Conservation (phyloP, 2,888 invertebrate genomes). For the Germaria angustata region DNA sequence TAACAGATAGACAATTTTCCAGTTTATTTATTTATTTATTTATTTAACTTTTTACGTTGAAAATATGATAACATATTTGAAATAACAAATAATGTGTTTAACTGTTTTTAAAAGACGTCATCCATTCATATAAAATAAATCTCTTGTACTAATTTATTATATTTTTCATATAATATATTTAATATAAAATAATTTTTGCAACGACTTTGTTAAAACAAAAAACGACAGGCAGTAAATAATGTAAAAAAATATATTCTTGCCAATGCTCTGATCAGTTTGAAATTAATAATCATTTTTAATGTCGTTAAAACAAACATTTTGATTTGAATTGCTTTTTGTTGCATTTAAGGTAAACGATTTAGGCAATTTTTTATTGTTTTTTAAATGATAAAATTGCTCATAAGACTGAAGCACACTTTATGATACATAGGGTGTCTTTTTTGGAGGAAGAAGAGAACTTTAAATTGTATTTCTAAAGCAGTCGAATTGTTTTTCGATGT, state of each 20-base stretch:
- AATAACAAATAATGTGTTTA: constrained; percentile 56
- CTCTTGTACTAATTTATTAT: constrained; percentile 35
- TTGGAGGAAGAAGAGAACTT: too few species aligned
- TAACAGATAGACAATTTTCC: not conserved
- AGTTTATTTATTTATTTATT: constrained; percentile 29
- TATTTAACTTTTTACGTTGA: not conserved
- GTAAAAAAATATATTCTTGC: not conserved
- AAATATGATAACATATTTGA: constrained; percentile 39
- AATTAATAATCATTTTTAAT: constrained; percentile 48
- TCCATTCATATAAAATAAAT: constrained; percentile 22
- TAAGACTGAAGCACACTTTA: too few species aligned
- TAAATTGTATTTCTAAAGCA: too few species aligned
- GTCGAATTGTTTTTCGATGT: too few species aligned
- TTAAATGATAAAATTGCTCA: not conserved
- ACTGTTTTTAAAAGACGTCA: constrained; percentile 41
- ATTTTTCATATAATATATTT: constrained; percentile 1
- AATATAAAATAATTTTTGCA: not conserved
- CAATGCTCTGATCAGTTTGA: constrained; percentile 30
- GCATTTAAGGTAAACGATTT: not conserved
- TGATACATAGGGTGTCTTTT: too few species aligned
- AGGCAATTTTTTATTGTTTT: constrained; percentile 30
- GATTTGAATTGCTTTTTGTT: constrained; percentile 55
- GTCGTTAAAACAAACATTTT: constrained; percentile 44
- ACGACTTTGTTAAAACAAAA: not conserved
- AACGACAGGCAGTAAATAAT: not conserved